Evolutionary conservation across 2,888 invertebrate species (phyloP), one percentile per base, ranked within the genome.

Genomic region (Hydrotaea cyrtoneurina): DNA sequence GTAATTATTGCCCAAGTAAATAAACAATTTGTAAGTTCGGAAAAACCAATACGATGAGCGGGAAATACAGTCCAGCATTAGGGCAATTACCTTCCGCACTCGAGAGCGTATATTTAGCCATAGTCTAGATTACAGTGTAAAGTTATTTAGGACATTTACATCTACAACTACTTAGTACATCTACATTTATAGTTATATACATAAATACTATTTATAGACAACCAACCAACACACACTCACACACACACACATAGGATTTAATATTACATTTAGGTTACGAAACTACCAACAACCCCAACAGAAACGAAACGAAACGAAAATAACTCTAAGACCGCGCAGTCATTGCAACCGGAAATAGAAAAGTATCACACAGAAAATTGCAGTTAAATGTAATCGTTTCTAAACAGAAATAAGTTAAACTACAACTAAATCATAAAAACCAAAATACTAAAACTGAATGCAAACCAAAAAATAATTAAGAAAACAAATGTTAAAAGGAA

Each of bases 401-500:
- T 31, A 31, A 31, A 31, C 31, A 31, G n/a, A n/a, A n/a, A n/a
- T n/a, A 39, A 39, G 3, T 10, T 1, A 3, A 3, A 39, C 39
- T 39, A 66, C 19, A 69, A 66, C 8, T n/a, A 36, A 36, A 17
- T 36, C 15, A 36, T 43, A 21, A n/a, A n/a, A n/a, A n/a, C 19
- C 19, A 21, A 43, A 57, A 46, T 55, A 23, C 31, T 31, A 59
- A 74, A 59, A 57, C 36, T 5, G n/a, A 50, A 76, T 19, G 13
- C 8, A 31, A 55, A 39, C 31, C 31, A 43, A 36, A n/a, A 50
- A 66, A 66, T 36, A 36, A n/a, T 55, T 55, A n/a, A 36, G 36
- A 17, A 55, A 64, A 64, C 76, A 64, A 59, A n/a, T n/a, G 74
- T 62, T 75, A 64, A 66, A 66, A 43, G 50, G 69, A 69, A 43